These are phyloP conservation scores for Rosalia funebris DNA, from an alignment of 2,888 invertebrate species.

Conservation along the genomic window DNA sequence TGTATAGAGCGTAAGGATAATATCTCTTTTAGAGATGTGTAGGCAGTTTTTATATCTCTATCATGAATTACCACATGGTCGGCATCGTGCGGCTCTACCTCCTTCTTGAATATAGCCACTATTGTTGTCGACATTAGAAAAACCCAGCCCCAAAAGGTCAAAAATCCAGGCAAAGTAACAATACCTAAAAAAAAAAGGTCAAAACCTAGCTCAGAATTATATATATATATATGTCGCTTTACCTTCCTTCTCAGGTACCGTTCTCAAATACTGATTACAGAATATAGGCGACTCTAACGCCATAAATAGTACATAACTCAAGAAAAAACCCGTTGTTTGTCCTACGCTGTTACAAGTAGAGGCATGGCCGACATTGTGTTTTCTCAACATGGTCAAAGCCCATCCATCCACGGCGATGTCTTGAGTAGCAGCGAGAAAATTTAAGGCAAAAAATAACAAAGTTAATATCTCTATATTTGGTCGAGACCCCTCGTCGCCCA, in stretches of 20 bases:
- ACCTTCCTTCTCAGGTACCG: conserved; percentile 73
- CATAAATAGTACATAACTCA: conserved; percentile 96
- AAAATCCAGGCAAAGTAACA: conserved; percentile 74
- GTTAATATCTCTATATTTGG: conserved; percentile 86
- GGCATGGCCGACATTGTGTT: conserved; percentile 96
- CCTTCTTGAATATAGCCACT: conserved; percentile 88
- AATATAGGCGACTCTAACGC: conserved; percentile 96
- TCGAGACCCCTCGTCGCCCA: conserved; percentile 70
- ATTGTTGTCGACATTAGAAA: conserved; percentile 92
- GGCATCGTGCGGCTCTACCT: conserved; percentile 68
- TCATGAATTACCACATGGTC: conserved; percentile 62
- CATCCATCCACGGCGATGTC: conserved; percentile 99
- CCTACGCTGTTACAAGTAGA: conserved; percentile 99
- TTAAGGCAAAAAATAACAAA: conserved; percentile 86
- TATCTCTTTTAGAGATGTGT: conserved; percentile 84
- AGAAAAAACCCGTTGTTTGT: conserved; percentile 96
- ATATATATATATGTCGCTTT: too few relatives aligned
- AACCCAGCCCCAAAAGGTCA: conserved; percentile 94
- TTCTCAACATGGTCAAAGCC: conserved; percentile 98
- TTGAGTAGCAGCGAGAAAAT: conserved; percentile 98
- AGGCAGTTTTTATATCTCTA: conserved; percentile 75
- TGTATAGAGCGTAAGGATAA: conserved; percentile 84
- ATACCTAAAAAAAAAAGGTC: conserved; percentile 59
- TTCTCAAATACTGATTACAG: conserved; percentile 91
- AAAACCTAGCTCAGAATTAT: too few relatives aligned